Base-by-base conservation (phyloP, 1,140 invertebrate genomes). In the Formica selysi region DNA sequence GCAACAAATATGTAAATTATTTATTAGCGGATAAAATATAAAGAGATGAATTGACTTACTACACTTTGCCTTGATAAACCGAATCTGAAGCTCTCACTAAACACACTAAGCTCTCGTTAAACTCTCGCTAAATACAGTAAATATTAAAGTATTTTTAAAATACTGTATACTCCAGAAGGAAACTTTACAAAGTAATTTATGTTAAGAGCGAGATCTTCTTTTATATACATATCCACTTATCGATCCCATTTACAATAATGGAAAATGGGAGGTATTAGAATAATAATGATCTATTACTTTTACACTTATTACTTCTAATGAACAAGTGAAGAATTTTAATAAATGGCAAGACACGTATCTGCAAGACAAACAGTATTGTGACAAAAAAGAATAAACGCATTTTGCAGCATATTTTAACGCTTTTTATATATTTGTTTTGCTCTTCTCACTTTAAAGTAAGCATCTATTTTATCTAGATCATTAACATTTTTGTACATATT, bases 401-500 rank as follows among this genome's bases (percentile, higher is more conserved):
- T 59, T 74, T 41, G 4, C n/a, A 59, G 32, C 1, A 10, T 38
- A 11, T 68, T 44, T 41, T 65, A 36, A 44, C 13, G 3, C 5
- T 36, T 51, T 19, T 57, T 74, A 38, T 57, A 22, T 61, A 44
- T 19, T 1, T 54, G 13, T 79, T 79, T 54, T 22, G 8, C 3
- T 41, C 3, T 79, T 22, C 13, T 1, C n/a, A 19, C 41, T 79
- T n/a, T 11, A 19, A 51, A 8, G 5, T 41, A 65, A 74, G 7
- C 13, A 2, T 44, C 2, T 38, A 16, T 38, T 79, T 79, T 22
- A 22, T 22, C 22, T 22, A 22, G 22, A 54, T 10, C 1, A 79
- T 67, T 79, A 79, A n/a, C n/a, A 54, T 79, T 38, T 67, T 4
- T 8, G 22, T 78, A 51, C 1, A 54, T 64, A 19, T 32, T 8